Conservation (phyloP, 2,113 vertebrate species). For the Hemichromis elongatus region DNA sequence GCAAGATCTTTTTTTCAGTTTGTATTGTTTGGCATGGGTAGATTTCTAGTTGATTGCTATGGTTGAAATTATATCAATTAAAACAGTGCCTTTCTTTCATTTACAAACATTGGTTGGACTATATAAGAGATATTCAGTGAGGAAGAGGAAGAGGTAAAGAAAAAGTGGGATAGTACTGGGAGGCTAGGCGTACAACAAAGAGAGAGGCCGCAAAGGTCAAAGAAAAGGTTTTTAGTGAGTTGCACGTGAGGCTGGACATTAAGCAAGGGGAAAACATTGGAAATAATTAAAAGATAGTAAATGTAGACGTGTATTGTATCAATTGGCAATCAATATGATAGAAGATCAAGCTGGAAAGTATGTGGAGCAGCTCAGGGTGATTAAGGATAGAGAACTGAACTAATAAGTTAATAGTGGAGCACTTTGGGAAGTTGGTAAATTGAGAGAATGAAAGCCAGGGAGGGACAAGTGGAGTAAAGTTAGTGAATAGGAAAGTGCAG, state of each 20-base stretch:
- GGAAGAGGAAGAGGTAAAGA: not conserved
- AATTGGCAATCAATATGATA: not conserved
- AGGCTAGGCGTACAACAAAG: not conserved
- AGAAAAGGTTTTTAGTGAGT: not conserved
- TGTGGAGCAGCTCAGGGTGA: not conserved
- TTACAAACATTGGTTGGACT: not conserved
- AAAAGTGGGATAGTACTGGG: not conserved
- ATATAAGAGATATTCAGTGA: not conserved
- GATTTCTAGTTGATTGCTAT: not conserved
- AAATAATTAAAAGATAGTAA: not conserved
- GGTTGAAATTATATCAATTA: not conserved
- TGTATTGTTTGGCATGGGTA: not conserved
- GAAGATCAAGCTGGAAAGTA: not conserved
- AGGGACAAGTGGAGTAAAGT: not conserved
- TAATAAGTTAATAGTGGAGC: not conserved
- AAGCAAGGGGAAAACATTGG: not conserved
- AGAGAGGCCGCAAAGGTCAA: not conserved
- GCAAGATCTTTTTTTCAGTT: conserved; percentile 64
- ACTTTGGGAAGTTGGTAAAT: not conserved
- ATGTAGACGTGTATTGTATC: fast-evolving
- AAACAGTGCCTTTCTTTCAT: not conserved
- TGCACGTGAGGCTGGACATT: not conserved
- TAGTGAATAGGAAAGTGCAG: not conserved
- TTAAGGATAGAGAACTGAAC: not conserved
- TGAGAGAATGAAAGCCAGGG: not conserved